Percentiles rank a stretch among this genome's conserved stretches.
phyloP scores from a whole-genome alignment of 1,140 invertebrate species.

The Antheraea pernyi region DNA sequence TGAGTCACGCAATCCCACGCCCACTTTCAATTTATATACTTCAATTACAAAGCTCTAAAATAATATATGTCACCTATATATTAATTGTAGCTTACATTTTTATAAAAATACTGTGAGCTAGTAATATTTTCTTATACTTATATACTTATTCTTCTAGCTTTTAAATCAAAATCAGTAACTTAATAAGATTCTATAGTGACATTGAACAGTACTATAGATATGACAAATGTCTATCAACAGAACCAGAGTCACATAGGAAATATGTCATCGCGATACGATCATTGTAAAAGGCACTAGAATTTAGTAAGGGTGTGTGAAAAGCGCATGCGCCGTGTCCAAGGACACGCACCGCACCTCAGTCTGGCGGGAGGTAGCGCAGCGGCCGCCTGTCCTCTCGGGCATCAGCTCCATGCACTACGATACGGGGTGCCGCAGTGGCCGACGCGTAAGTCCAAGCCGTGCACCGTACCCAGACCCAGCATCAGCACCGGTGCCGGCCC shows the following conservation, averaged over 20 bases:
- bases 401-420: slow-evolving; percentile 38
- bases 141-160: too few species aligned
- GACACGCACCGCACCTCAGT: slow-evolving; percentile 72
- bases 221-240: neutral
- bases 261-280: slow-evolving; percentile 40
- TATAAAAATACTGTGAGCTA: too few species aligned
- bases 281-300: slow-evolving; percentile 55
- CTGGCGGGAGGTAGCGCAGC: slow-evolving; percentile 63
- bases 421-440: slow-evolving; percentile 61
- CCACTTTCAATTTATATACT: slow-evolving; percentile 27
- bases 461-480: slow-evolving; percentile 57
- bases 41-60: neutral
- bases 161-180: too few species aligned
- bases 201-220: neutral
- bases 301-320: slow-evolving; percentile 52
- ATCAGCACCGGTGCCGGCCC: slow-evolving; percentile 40
- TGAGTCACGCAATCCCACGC: slow-evolving; percentile 54
- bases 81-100: too few species aligned
- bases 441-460: slow-evolving; percentile 44
- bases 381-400: slow-evolving; percentile 45
- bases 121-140: too few species aligned
- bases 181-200: neutral
- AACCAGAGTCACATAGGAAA: slow-evolving; percentile 24
- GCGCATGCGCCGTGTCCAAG: slow-evolving; percentile 67
- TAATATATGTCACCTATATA: neutral